Evolutionary conservation across 2,113 vertebrate species (phyloP), one percentile per base, ranked within the genome.

Genomic region (Tetrao urogallus): DNA sequence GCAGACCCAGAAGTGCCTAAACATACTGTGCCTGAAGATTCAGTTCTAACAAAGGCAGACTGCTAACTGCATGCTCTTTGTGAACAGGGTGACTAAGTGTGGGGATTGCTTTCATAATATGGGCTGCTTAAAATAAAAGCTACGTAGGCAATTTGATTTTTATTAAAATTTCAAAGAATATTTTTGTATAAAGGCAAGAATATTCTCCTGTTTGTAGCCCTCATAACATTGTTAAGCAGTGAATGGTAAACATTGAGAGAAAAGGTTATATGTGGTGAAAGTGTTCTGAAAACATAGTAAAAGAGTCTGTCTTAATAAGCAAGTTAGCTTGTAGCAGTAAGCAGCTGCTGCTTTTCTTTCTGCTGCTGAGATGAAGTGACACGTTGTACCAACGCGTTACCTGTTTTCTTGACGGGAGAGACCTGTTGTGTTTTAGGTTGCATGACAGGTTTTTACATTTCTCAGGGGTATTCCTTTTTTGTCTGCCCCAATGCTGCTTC

Each of bases 321-420:
- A 38, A 38, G 38, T 38, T 38, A 38, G 38, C 38, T 38, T 38
- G 38, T 38, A 38, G 38, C 38, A 57, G 60, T 45, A 70, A 61
- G 40, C 24, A 81, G 36, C 28, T 56, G 47, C 36, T 87, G 45
- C 34, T 80, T 36, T 76, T 87, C 22, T 47, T 11, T 34, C 40
- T 57, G 25, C 19, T 11, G 5, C 12, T 82, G 42, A 63, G 52
- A 60, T 82, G 21, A 50, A 79, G 13, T 3, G 15, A 28, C 3
- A 0, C 1, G 0, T 16, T 45, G 20, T 45, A 42, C 13, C 27
- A 24, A 1, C 6, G 13, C 40, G n/a, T 47, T 71, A 42, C 18
- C 40, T 43, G 22, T 34, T 76, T 54, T 40, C 38, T 83, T 72
- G 32, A 54, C 40, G 34, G 25, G 30, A 48, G 45, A 82, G 17